A percentile compares a stretch with the other conserved stretches of the same genome.
Evolutionary conservation across 2,888 invertebrate genomes (phyloP).

Genomic region (Phyllotreta cruciferae): DNA sequence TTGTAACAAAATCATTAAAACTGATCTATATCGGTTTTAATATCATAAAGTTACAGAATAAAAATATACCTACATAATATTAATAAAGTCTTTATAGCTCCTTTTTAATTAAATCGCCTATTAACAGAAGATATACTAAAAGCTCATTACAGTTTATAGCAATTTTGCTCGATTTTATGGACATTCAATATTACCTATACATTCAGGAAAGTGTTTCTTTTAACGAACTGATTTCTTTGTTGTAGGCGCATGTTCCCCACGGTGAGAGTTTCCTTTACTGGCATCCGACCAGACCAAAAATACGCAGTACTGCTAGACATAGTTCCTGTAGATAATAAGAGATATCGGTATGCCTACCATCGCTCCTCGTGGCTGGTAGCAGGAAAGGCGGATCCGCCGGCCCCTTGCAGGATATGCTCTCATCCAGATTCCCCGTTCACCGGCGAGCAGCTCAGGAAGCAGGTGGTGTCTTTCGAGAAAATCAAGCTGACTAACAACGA

Average conservation of each 20-base stretch:
- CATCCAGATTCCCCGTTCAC: conserved; percentile 97
- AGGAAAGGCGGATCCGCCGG: conserved; percentile 97
- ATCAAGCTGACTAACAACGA: conserved; percentile 98
- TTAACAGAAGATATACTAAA: too few relatives aligned
- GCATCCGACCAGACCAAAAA: conserved; percentile 79
- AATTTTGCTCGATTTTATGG: too few relatives aligned
- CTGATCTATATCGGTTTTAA: neutral
- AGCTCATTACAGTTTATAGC: too few relatives aligned
- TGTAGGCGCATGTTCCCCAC: conserved; percentile 98
- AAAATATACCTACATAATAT: neutral
- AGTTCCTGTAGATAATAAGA: conserved; percentile 94
- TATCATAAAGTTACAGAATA: conserved; percentile 1
- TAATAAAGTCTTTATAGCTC: conserved; percentile 9
- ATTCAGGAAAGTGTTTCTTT: conserved; percentile 1
- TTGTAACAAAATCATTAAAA: conserved; percentile 10
- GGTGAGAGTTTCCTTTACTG: conserved; percentile 90
- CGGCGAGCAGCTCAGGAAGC: conserved; percentile 93
- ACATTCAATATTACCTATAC: too few relatives aligned
- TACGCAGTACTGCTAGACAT: conserved; percentile 96
- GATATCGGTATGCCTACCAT: conserved; percentile 98
- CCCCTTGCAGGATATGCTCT: conserved; percentile 90
- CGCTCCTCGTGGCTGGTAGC: conserved; percentile 98
- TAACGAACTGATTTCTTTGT: conserved; percentile 39
- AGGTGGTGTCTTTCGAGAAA: conserved; percentile 98
- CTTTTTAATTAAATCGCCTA: conserved; percentile 6